A percentile compares a stretch with the other conserved stretches of the same genome.
phyloP scores from a whole-genome alignment of 2,888 invertebrate species.

The Anagyrus pseudococci region DNA sequence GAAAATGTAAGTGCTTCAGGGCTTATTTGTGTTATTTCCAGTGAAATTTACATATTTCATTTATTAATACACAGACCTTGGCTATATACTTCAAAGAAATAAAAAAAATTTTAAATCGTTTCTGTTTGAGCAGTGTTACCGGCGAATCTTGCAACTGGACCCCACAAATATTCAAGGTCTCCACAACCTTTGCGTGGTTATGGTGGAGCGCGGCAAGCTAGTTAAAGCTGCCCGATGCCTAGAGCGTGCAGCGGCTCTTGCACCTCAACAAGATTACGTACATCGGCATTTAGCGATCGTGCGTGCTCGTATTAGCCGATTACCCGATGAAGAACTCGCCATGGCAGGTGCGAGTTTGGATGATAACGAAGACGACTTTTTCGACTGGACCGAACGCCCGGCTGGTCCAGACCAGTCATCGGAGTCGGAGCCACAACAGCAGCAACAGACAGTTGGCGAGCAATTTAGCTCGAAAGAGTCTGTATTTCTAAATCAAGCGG shows the following conservation, averaged over 20 bases:
- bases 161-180: conserved; percentile 92
- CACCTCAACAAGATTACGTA: conserved; percentile 92
- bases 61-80: background rate
- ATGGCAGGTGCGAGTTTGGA: conserved; percentile 40
- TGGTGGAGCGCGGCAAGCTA: conserved; percentile 89
- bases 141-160: conserved; percentile 84
- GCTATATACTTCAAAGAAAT: background rate
- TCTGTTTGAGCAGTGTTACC: conserved; percentile 80
- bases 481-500: conserved; percentile 50
- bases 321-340: conserved; percentile 55
- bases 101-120: background rate
- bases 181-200: conserved; percentile 96
- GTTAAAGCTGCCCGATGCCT: conserved; percentile 87
- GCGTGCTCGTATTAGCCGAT: conserved; percentile 68
- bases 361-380: conserved; percentile 39
- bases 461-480: conserved; percentile 48
- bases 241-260: conserved; percentile 78
- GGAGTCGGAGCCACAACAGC: conserved; percentile 1
- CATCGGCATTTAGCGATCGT: conserved; percentile 89
- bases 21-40: no score
- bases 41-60: no score
- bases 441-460: conserved; percentile 30
- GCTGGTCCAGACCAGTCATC: conserved; percentile 17
- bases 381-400: conserved; percentile 47
- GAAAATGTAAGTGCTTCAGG: conserved; percentile 87